phyloP scores from a whole-genome alignment of 2,888 invertebrate species.

The Micropterix aruncella region DNA sequence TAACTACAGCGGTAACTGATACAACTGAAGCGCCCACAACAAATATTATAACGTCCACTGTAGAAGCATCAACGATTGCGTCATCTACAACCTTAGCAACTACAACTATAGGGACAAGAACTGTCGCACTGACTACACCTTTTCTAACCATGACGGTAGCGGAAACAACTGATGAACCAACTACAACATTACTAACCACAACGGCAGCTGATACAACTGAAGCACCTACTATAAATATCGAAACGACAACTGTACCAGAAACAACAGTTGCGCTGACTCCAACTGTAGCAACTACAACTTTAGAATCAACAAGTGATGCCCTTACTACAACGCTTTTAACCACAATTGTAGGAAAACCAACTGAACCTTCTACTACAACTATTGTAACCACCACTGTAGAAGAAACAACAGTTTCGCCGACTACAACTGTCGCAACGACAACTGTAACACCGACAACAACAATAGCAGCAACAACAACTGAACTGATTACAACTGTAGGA shows the following conservation, averaged over 20 bases:
- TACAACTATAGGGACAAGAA: not conserved
- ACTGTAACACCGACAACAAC: slow-evolving; percentile 1
- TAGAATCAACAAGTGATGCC: not conserved
- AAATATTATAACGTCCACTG: not conserved
- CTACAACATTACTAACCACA: not conserved
- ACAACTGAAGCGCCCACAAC: slow-evolving; percentile 1
- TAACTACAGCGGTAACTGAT: not conserved
- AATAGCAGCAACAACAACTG: not conserved
- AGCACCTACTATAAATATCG: not conserved
- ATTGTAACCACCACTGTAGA: not conserved
- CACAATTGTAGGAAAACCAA: not conserved
- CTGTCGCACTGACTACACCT: not conserved
- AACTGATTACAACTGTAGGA: not conserved
- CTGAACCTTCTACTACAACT: not conserved
- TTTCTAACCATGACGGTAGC: not conserved
- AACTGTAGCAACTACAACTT: not conserved
- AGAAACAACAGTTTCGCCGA: not conserved
- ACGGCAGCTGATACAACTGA: slow-evolving; percentile 1
- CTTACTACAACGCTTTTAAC: not conserved
- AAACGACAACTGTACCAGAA: not conserved
- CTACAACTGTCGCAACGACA: not conserved
- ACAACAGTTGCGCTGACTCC: not conserved
- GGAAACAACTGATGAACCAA: not conserved
- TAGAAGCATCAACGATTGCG: not conserved
- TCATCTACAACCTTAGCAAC: not conserved